A percentile compares a stretch with the other conserved stretches of the same genome.
Conservation (phyloP, 2,888 invertebrate genomes). For the Philereme transversata region DNA sequence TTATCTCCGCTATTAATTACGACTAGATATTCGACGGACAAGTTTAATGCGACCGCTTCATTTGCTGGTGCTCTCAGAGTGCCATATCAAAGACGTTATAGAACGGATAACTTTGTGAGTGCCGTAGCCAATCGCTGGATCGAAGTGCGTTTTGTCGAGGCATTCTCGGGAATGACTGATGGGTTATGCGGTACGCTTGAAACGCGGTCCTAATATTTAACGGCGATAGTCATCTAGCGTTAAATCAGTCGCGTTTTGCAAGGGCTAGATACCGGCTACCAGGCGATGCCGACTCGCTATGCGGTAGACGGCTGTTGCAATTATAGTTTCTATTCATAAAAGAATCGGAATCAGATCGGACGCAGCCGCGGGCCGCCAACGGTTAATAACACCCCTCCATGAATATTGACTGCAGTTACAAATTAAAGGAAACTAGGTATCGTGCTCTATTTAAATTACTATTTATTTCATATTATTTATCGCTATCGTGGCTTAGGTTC, state of each 20-base stretch:
- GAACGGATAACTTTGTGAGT: conserved; percentile 74
- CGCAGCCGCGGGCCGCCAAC: conserved; percentile 67
- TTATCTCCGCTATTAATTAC: conserved; percentile 83
- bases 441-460: conserved; percentile 68
- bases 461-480: conserved; percentile 64
- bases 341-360: conserved; percentile 75
- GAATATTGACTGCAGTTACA: conserved; percentile 74
- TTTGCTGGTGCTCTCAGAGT: conserved; percentile 74
- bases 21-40: conserved; percentile 77
- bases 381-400: conserved; percentile 75
- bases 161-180: conserved; percentile 15
- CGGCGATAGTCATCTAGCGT: conserved; percentile 65
- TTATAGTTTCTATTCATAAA: conserved; percentile 75
- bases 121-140: conserved; percentile 50
- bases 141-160: conserved; percentile 9
- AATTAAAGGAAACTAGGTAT: conserved; percentile 72
- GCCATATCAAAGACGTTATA: conserved; percentile 75
- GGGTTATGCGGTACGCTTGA: conserved; percentile 6
- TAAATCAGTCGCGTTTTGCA: conserved; percentile 69
- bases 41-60: conserved; percentile 84
- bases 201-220: conserved; percentile 55
- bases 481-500: conserved; percentile 31
- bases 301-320: conserved; percentile 62
- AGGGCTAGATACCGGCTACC: conserved; percentile 43
- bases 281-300: conserved; percentile 39